A percentile compares a stretch with the other conserved stretches of the same genome.
These are phyloP conservation scores for Pantherophis guttatus DNA, from an alignment of 2,113 vertebrate species.

Conservation along the genomic window DNA sequence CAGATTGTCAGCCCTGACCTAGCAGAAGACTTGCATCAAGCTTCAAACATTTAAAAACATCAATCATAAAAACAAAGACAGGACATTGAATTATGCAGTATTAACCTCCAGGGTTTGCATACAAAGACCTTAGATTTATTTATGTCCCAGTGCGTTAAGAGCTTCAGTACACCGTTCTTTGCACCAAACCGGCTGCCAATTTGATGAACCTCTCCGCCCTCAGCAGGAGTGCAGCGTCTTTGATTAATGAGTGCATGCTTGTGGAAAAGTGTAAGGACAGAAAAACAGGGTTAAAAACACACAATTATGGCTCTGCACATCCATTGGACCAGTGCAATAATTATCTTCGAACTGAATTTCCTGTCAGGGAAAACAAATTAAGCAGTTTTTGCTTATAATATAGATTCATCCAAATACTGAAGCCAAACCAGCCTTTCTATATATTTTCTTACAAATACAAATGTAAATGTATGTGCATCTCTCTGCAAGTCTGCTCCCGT, in stretches of 20 bases:
- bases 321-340: slow-evolving; percentile 46
- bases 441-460: slow-evolving; percentile 8
- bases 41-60: slow-evolving; percentile 87
- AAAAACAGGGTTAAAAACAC: slow-evolving; percentile 71
- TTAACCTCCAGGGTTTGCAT: slow-evolving; percentile 96
- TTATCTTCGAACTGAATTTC: slow-evolving; percentile 53
- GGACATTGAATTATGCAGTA: slow-evolving; percentile 92
- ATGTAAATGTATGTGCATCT: neutral
- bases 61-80: slow-evolving; percentile 92
- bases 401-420: neutral
- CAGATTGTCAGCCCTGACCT: slow-evolving; percentile 80
- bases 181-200: slow-evolving; percentile 86
- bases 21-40: slow-evolving; percentile 79
- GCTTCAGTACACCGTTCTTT: slow-evolving; percentile 79
- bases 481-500: neutral
- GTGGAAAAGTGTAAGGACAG: slow-evolving; percentile 75
- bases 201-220: slow-evolving; percentile 91
- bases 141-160: slow-evolving; percentile 82
- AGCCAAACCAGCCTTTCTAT: neutral
- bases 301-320: slow-evolving; percentile 67
- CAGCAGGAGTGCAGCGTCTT: slow-evolving; percentile 82
- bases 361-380: slow-evolving; percentile 27
- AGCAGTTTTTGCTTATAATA: slow-evolving; percentile 9
- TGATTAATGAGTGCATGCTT: slow-evolving; percentile 89
- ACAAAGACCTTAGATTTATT: slow-evolving; percentile 92